These are phyloP conservation scores for Nomada hirtipes DNA, from an alignment of 2,888 invertebrate genomes.

Conservation along the genomic window DNA sequence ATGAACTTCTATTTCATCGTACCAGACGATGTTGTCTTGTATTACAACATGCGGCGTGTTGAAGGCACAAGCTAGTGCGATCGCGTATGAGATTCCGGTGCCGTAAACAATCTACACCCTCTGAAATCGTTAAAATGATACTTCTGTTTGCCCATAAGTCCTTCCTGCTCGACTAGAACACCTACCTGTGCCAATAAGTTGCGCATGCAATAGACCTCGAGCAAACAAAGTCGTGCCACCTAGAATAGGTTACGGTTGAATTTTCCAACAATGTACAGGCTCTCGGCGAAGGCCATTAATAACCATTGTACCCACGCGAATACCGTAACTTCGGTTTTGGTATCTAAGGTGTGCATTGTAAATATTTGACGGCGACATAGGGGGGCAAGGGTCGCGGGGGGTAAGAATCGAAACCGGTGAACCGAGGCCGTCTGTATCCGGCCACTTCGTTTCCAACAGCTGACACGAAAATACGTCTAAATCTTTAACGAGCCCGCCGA, in stretches of 20 bases:
- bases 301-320: conserved; percentile 33
- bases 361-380: conserved; percentile 53
- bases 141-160: conserved; percentile 38
- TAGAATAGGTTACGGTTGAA: conserved; percentile 38
- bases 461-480: conserved; percentile 32
- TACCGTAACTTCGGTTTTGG: conserved; percentile 53
- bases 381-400: background rate
- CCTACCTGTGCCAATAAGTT: background rate
- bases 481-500: conserved; percentile 34
- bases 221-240: conserved; percentile 29
- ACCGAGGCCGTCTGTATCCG: conserved; percentile 1
- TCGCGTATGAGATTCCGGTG: too few relatives aligned
- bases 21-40: too few relatives aligned
- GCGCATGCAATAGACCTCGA: conserved; percentile 18
- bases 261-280: conserved; percentile 53
- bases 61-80: too few relatives aligned
- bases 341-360: conserved; percentile 39
- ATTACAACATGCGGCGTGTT: too few relatives aligned
- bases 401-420: conserved; percentile 48
- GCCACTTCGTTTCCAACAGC: conserved; percentile 4
- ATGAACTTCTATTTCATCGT: too few relatives aligned
- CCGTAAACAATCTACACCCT: too few relatives aligned
- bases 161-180: conserved; percentile 14
- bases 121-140: background rate
- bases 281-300: conserved; percentile 48